phyloP scores from a whole-genome alignment of 2,113 vertebrate genomes.

The Serilophus lunatus region DNA sequence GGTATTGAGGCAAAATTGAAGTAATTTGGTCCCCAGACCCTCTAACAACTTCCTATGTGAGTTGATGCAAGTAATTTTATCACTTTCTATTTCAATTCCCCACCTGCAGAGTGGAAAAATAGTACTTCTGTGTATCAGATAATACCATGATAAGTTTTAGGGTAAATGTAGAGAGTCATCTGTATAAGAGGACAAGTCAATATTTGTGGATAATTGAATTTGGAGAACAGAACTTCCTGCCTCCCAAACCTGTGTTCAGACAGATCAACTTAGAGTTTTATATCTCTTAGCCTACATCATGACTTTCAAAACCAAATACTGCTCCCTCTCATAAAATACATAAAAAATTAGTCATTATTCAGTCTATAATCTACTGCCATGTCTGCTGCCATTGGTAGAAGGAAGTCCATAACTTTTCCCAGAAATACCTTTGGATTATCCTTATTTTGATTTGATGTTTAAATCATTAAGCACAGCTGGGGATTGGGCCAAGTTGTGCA shows the following conservation, averaged over 20 bases:
- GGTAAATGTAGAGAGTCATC: neutral
- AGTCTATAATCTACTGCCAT: neutral
- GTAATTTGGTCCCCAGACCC: neutral
- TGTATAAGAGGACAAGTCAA: neutral
- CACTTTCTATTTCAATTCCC: neutral
- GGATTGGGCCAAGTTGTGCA: neutral
- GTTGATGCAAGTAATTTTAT: neutral
- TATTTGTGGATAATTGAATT: constrained; percentile 20
- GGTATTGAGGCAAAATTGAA: neutral
- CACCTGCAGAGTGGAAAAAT: neutral
- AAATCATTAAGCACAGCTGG: neutral
- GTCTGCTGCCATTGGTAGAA: neutral
- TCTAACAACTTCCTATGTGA: neutral
- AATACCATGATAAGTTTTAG: neutral
- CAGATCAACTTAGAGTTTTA: neutral
- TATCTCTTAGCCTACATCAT: neutral
- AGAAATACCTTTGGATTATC: neutral
- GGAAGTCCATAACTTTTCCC: neutral
- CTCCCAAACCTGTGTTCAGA: neutral
- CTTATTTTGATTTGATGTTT: constrained; percentile 9
- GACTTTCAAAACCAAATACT: constrained; percentile 4
- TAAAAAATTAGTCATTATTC: neutral
- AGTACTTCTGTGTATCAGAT: neutral
- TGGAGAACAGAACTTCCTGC: neutral
- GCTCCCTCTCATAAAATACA: neutral